Percentiles rank a stretch among this genome's conserved stretches.
These are phyloP conservation scores for Aurelia aurita complex sp. Pacific DNA, from an alignment of 30 jellyfish, hydroid and myxozoan species.

Conservation along the genomic window DNA sequence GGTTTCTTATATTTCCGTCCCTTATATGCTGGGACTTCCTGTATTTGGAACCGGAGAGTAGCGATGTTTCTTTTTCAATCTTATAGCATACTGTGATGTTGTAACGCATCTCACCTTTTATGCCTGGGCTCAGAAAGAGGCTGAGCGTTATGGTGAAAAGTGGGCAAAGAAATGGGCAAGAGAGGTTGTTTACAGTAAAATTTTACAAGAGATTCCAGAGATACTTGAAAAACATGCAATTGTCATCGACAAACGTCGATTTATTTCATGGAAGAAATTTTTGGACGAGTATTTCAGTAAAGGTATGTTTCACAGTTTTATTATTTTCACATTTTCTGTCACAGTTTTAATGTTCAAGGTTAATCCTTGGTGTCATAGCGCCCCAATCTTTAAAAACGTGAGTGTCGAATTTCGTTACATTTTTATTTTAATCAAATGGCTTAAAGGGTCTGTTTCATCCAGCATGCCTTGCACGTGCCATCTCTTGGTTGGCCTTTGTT, in stretches of 20 bases:
- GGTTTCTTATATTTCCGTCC: too few relatives aligned
- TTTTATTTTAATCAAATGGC: too few relatives aligned
- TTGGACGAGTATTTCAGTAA: slow-evolving; percentile 37
- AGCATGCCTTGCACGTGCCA: too few relatives aligned
- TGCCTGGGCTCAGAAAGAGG: slow-evolving; percentile 77
- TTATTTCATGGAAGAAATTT: slow-evolving; percentile 58
- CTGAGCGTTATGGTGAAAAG: slow-evolving; percentile 84
- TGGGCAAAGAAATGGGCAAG: slow-evolving; percentile 97
- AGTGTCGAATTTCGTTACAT: too few relatives aligned
- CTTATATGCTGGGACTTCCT: too few relatives aligned
- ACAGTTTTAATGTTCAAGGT: too few relatives aligned
- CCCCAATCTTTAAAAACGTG: too few relatives aligned
- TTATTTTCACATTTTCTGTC: too few relatives aligned
- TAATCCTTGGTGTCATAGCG: too few relatives aligned
- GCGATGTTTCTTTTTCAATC: not conserved
- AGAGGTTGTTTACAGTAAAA: slow-evolving; percentile 60
- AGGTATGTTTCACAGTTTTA: not conserved
- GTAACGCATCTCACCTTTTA: slow-evolving; percentile 73
- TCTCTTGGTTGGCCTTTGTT: too few relatives aligned
- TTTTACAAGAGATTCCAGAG: slow-evolving; percentile 76
- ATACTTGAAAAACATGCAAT: slow-evolving; percentile 60
- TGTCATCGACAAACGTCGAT: slow-evolving; percentile 51
- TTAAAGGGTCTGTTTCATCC: too few relatives aligned
- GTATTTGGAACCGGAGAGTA: not conserved
- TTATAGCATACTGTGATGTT: slow-evolving; percentile 84